Percentiles rank a stretch among this genome's conserved stretches.
Evolutionary conservation across 2,113 vertebrate genomes (phyloP).

Genomic region (Tichodroma muraria): DNA sequence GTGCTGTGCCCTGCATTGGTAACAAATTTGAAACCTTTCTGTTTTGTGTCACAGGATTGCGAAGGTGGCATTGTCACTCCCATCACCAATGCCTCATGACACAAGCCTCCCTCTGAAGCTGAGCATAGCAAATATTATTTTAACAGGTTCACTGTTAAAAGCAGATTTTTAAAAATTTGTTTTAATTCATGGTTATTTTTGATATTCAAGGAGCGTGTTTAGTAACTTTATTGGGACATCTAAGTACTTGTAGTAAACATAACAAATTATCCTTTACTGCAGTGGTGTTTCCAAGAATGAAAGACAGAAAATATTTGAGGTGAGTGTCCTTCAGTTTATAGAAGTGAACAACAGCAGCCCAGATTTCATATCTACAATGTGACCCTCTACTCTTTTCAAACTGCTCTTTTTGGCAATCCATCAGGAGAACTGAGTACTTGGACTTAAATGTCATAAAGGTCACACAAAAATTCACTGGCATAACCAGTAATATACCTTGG

Average conservation of each 20-base stretch:
- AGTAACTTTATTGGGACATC: background rate
- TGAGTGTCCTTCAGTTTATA: background rate
- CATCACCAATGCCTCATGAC: accelerated
- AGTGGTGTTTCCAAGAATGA: background rate
- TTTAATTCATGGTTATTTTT: background rate
- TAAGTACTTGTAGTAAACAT: background rate
- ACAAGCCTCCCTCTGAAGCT: background rate
- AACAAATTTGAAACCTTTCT: background rate
- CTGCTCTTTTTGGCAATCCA: background rate
- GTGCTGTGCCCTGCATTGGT: background rate
- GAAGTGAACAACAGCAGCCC: background rate
- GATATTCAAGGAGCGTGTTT: background rate
- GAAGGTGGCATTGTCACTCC: background rate
- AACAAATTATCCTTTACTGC: background rate
- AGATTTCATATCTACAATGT: background rate
- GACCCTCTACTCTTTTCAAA: background rate
- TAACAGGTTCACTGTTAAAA: background rate
- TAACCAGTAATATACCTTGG: background rate
- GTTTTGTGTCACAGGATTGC: background rate
- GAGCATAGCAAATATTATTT: background rate
- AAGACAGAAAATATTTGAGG: background rate
- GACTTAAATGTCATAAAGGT: background rate
- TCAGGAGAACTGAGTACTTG: background rate
- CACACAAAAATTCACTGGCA: background rate
- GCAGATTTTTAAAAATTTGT: background rate